Percentiles rank a stretch among this genome's conserved stretches.
Evolutionary conservation across 1,140 invertebrate species (phyloP).

Genomic region (Temnothorax longispinosus): DNA sequence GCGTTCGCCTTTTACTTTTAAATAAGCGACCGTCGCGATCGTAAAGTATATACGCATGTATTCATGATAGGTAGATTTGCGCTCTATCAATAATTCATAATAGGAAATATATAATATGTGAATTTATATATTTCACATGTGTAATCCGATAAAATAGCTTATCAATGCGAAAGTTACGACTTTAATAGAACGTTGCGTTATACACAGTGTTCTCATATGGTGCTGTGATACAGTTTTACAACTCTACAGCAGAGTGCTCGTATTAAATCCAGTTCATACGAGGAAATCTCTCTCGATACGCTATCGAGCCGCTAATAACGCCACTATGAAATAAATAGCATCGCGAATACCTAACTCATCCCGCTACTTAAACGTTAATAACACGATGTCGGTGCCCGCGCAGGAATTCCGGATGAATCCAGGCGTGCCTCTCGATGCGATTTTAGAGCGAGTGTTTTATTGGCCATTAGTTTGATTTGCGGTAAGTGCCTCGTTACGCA

Average conservation of each 20-base stretch:
- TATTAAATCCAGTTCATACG: background rate
- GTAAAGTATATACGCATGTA: background rate
- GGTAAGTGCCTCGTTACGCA: constrained; percentile 79
- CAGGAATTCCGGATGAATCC: constrained; percentile 44
- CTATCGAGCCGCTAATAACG: constrained; percentile 35
- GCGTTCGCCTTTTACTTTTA: constrained; percentile 37
- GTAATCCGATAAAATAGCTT: background rate
- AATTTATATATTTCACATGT: background rate
- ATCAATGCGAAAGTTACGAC: background rate
- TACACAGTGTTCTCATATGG: background rate
- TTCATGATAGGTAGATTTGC: background rate
- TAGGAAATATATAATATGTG: background rate
- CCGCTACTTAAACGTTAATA: constrained; percentile 43
- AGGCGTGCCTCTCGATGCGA: constrained; percentile 58
- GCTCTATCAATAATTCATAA: background rate
- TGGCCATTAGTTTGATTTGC: constrained; percentile 80
- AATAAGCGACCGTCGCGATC: constrained; percentile 22
- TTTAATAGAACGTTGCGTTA: background rate
- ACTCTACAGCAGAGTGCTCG: background rate
- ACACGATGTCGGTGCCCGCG: constrained; percentile 27
- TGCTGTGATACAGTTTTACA: background rate
- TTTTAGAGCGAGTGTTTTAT: constrained; percentile 75
- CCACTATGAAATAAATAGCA: constrained; percentile 47
- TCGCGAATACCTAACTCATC: constrained; percentile 38
- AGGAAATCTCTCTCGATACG: background rate